These are phyloP conservation scores for Conchocele bisecta DNA, from an alignment of 2,888 invertebrate species.

Conservation along the genomic window DNA sequence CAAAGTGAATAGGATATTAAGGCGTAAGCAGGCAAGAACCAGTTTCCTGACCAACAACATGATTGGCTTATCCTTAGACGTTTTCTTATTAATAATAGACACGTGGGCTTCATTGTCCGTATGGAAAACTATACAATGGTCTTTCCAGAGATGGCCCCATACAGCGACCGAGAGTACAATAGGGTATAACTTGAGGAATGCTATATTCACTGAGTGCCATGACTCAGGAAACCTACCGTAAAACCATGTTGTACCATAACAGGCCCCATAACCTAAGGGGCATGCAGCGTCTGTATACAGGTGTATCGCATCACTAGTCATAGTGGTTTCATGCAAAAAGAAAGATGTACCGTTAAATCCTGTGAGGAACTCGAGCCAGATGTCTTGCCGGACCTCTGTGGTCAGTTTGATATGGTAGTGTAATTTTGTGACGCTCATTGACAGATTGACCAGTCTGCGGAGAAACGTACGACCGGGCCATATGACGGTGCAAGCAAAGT, in stretches of 20 bases:
- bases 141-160: slow-evolving; percentile 5
- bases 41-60: slow-evolving; percentile 29
- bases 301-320: not conserved
- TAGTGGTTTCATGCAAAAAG: not conserved
- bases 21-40: slow-evolving; percentile 6
- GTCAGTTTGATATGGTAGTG: not conserved
- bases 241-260: not conserved
- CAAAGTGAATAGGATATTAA: slow-evolving; percentile 16
- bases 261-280: not conserved
- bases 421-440: not conserved
- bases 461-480: not conserved
- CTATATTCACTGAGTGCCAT: slow-evolving; percentile 1
- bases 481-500: not conserved
- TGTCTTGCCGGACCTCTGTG: not conserved
- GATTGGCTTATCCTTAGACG: slow-evolving; percentile 4
- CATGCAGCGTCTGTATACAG: slow-evolving; percentile 1
- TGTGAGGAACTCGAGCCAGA: not conserved
- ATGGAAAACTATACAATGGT: slow-evolving; percentile 7
- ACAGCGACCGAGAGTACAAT: slow-evolving; percentile 8
- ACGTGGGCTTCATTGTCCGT: slow-evolving; percentile 32
- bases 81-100: slow-evolving; percentile 20
- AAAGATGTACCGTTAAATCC: not conserved
- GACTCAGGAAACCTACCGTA: not conserved
- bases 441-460: not conserved
- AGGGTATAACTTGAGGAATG: slow-evolving; percentile 15